Evolutionary conservation across 2,113 vertebrate genomes (phyloP).

Genomic region (Calidris pygmaea): DNA sequence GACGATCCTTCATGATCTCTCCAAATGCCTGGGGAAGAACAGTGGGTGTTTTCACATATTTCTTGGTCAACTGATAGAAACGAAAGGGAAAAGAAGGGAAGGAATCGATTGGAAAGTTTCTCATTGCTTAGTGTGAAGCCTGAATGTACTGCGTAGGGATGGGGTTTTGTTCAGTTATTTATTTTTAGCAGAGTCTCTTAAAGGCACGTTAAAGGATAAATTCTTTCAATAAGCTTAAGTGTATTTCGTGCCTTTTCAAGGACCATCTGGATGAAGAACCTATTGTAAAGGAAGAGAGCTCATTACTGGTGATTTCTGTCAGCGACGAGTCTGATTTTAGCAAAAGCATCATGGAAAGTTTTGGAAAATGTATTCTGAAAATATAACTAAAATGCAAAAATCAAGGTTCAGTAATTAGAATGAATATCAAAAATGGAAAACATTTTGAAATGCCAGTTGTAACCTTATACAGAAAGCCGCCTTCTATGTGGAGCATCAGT

Average conservation of each 20-base stretch:
- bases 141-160: not conserved
- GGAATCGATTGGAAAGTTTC: not conserved
- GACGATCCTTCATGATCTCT: not conserved
- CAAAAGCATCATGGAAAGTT: not conserved
- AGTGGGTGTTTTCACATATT: not conserved
- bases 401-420: not conserved
- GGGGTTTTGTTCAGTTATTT: not conserved
- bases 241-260: not conserved
- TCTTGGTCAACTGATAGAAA: not conserved
- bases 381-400: not conserved
- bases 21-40: not conserved
- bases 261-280: not conserved
- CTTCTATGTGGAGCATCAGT: not conserved
- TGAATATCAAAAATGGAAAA: not conserved
- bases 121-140: not conserved
- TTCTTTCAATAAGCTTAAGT: not conserved
- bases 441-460: not conserved
- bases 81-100: not conserved
- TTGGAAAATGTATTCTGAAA: not conserved
- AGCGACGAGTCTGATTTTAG: not conserved
- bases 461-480: not conserved
- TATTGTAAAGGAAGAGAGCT: constrained; percentile 14
- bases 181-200: not conserved
- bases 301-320: constrained; percentile 2
- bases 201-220: not conserved